phyloP scores from a whole-genome alignment of 2,113 vertebrate species.

The Zootoca vivipara region DNA sequence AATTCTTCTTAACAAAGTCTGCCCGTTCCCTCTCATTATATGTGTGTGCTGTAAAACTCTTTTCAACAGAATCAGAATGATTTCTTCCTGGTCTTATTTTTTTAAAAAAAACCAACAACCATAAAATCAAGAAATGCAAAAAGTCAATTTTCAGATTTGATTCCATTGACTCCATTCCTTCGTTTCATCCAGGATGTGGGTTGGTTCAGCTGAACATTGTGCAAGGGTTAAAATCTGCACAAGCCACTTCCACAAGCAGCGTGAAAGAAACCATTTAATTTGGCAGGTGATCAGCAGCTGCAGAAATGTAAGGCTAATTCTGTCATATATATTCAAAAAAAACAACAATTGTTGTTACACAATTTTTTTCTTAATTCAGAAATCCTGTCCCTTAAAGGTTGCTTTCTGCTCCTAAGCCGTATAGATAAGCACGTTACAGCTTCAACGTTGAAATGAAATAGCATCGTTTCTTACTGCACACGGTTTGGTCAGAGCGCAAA shows the following conservation, averaged over 20 bases:
- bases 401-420: background rate
- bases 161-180: background rate
- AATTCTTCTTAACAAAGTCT: constrained; percentile 50
- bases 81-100: background rate
- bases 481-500: background rate
- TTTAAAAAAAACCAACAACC: no score
- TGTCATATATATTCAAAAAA: background rate
- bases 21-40: constrained; percentile 10
- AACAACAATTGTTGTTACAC: background rate
- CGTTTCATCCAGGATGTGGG: background rate
- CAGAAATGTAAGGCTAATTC: background rate
- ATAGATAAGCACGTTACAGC: background rate
- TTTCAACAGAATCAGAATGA: background rate
- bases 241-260: background rate
- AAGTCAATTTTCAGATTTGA: background rate
- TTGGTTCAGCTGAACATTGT: background rate
- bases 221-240: background rate
- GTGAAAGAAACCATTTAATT: background rate
- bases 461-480: background rate
- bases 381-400: background rate
- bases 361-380: background rate
- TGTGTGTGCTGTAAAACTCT: constrained; percentile 23
- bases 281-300: background rate
- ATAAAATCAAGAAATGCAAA: background rate
- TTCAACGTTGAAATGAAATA: background rate